Evolutionary conservation across 2,797 vertebrate species (phyloP).

Genomic region (Manis javanica): DNA sequence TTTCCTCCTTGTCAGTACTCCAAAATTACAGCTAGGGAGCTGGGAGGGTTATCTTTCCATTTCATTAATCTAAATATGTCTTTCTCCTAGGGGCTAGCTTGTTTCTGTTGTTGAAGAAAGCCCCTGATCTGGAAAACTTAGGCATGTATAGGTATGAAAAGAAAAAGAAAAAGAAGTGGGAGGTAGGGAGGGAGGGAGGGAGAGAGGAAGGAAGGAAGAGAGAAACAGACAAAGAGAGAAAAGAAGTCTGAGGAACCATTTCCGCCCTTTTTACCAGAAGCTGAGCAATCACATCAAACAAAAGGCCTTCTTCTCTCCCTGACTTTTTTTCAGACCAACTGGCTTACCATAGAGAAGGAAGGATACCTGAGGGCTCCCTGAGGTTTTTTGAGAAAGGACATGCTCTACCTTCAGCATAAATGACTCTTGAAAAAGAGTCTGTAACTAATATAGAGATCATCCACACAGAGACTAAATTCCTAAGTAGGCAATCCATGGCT

Average conservation of each 20-base stretch:
- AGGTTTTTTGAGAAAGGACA: neutral
- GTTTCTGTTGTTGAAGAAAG: neutral
- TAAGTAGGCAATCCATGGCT: neutral
- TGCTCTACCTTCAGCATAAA: neutral
- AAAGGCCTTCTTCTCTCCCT: neutral
- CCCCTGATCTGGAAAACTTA: neutral
- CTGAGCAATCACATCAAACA: neutral
- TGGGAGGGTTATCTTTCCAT: neutral
- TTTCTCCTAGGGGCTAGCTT: neutral
- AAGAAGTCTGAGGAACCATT: neutral
- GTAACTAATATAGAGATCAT: neutral
- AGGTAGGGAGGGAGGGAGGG: no score
- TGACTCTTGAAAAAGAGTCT: neutral
- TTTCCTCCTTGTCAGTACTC: no score
- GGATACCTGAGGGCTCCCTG: neutral
- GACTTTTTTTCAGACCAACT: neutral
- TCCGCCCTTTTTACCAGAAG: neutral
- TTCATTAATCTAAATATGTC: neutral
- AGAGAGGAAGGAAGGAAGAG: neutral
- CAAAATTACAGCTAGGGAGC: neutral
- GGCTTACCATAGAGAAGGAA: neutral
- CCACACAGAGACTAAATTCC: neutral
- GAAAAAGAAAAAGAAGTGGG: neutral
- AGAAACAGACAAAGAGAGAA: accelerated
- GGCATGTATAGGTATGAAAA: neutral